phyloP scores from a whole-genome alignment of 2,797 vertebrate genomes.

The Parauchenoglanis punctatus region DNA sequence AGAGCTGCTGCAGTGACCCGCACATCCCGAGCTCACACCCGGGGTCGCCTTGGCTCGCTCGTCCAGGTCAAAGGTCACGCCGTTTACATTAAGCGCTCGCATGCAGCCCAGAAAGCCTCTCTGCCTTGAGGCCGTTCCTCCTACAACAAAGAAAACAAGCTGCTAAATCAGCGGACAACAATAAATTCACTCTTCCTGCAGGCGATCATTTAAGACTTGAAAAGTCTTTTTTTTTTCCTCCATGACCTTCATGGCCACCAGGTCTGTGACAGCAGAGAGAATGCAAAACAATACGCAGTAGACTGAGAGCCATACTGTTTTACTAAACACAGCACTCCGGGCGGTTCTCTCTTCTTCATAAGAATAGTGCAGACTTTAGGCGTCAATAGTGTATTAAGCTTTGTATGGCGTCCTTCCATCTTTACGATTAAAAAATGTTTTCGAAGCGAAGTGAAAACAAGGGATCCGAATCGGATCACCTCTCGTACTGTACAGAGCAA shows the following conservation, averaged over 20 bases:
- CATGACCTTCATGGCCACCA: background rate
- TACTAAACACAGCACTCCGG: background rate
- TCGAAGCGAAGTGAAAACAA: background rate
- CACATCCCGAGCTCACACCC: conserved; percentile 90
- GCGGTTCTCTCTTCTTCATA: background rate
- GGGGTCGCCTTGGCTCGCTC: conserved; percentile 87
- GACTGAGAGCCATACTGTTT: background rate
- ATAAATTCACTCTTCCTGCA: background rate
- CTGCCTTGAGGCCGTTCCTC: conserved; percentile 87
- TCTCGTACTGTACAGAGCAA: background rate
- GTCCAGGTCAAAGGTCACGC: conserved; percentile 87
- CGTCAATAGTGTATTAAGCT: background rate
- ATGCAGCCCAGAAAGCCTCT: conserved; percentile 93
- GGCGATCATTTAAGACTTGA: background rate
- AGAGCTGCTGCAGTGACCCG: conserved; percentile 93
- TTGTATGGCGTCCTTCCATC: background rate
- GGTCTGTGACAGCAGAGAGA: background rate
- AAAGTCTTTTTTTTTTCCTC: background rate
- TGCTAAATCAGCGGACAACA: background rate
- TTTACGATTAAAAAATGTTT: background rate
- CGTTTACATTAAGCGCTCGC: conserved; percentile 86
- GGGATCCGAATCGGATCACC: background rate
- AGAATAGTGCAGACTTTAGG: background rate
- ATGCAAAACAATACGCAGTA: background rate
- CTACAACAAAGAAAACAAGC: conserved; percentile 63